Base-by-base conservation (phyloP, 1,140 invertebrate genomes). In the Diabrotica undecimpunctata region DNA sequence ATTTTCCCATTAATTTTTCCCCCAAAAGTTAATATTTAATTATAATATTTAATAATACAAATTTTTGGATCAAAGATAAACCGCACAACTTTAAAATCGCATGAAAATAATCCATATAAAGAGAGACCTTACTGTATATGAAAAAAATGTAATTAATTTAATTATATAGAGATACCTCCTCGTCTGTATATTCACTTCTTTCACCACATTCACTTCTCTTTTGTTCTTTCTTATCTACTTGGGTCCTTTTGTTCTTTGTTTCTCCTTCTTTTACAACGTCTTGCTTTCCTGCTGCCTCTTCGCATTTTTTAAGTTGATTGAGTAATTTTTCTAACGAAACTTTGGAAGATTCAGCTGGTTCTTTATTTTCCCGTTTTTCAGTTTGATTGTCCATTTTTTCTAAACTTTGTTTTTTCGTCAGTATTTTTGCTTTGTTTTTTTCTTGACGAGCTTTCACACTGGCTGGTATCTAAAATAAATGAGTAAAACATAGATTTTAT, bases 261-360 rank as follows among this genome's bases (percentile, higher is more conserved):
- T 54, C 41, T 8, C 1, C 8, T 6, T 46, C 53, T 54, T 54
- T 35, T 8, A 1, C 11, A 6, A 10, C 13, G 10, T 39, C 13
- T 51, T 65, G 63, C 25, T 12, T 39, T 25, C 39, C 52, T 6
- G 62, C 52, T 36, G 52, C 13, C 12, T 25, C 8, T 38, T 71
- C 70, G 41, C 70, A 71, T 12, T 69, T 71, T 61, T 67, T 66
- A 8, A 71, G 52, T 35, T 68, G 62, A 53, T 71, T 66, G 6
- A 71, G 56, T 50, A 71, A 46, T 41, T 62, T 67, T 56, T 71
- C 70, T 14, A 71, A 38, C 11, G 67, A 69, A n/a, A 65, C 39
- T n/a, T 38, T 25, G 11, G 6, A n/a, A 12, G 14, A 12, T 8
- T 64, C 62, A 7, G 14, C 9, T 7, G 14, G 12, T 8, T 54